Evolutionary conservation across 2,888 invertebrate species (phyloP).

Genomic region (Electrophaes corylata): DNA sequence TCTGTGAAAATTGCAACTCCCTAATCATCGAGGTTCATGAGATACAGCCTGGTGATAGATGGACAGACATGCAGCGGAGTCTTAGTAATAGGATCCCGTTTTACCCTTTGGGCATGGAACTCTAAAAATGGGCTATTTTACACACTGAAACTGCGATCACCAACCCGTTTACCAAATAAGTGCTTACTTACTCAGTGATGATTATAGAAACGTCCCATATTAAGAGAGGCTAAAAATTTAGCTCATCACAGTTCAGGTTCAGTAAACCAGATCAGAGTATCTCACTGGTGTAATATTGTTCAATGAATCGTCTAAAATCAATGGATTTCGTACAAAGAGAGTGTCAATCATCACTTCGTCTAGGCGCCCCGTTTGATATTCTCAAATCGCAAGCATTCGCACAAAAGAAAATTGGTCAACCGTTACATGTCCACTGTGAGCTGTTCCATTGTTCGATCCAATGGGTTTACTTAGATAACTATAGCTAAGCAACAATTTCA

Average conservation of each 20-base stretch:
- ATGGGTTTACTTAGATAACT: conserved; percentile 75
- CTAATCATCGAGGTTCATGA: no score
- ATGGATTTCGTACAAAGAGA: conserved; percentile 67
- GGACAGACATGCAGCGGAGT: no score
- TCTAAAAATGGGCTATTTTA: no score
- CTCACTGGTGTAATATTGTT: conserved; percentile 49
- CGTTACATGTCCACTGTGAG: conserved; percentile 78
- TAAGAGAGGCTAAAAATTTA: neutral
- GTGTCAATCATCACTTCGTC: conserved; percentile 69
- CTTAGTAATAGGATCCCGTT: no score
- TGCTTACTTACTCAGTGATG: no score
- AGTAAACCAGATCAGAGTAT: neutral
- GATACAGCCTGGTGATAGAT: no score
- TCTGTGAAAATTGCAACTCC: no score
- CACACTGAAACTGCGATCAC: no score
- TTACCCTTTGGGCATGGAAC: no score
- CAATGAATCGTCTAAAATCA: conserved; percentile 72
- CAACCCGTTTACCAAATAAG: no score
- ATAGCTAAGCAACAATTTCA: conserved; percentile 50
- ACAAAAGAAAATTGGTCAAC: conserved; percentile 83
- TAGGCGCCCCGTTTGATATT: conserved; percentile 73
- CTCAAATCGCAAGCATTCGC: conserved; percentile 73
- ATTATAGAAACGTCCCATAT: no score
- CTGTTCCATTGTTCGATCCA: conserved; percentile 75
- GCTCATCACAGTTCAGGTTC: neutral